phyloP scores from a whole-genome alignment of 2,888 invertebrate genomes.

The Lamellibrachia columna region DNA sequence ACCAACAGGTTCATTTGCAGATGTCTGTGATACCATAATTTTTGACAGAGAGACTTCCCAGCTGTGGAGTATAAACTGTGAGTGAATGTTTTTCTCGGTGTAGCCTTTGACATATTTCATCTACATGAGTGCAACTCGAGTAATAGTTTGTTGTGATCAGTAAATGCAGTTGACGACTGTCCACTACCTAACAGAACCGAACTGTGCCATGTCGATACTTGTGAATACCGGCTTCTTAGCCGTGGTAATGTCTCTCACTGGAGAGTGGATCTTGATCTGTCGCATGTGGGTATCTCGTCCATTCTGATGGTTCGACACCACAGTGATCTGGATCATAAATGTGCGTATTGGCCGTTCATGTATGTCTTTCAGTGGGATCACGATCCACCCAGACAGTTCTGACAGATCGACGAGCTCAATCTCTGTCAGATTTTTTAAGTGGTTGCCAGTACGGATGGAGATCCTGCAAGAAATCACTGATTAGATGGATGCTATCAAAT shows the following conservation, averaged over 20 bases:
- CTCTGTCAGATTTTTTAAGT: slow-evolving; percentile 96
- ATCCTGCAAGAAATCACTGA: slow-evolving; percentile 48
- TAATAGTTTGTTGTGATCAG: no score
- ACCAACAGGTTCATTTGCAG: no score
- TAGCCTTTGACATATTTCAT: no score
- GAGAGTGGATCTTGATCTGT: slow-evolving; percentile 95
- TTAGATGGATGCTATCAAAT: no score
- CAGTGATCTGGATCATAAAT: slow-evolving; percentile 73
- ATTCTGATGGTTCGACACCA: slow-evolving; percentile 96
- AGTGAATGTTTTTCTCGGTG: no score
- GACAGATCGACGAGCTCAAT: slow-evolving; percentile 88
- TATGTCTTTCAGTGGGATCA: slow-evolving; percentile 89
- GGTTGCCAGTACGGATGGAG: slow-evolving; percentile 84
- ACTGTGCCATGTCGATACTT: slow-evolving; percentile 83
- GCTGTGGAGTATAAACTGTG: no score
- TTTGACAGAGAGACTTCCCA: no score
- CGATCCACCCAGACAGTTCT: slow-evolving; percentile 97
- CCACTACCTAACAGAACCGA: slow-evolving; percentile 73
- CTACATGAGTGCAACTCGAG: no score
- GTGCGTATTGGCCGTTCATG: slow-evolving; percentile 84
- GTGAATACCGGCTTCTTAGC: slow-evolving; percentile 77
- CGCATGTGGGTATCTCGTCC: slow-evolving; percentile 98
- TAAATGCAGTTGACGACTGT: background rate
- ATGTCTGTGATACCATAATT: no score
- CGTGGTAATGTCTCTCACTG: slow-evolving; percentile 68